Evolutionary conservation across 2,797 vertebrate genomes (phyloP).

Genomic region (Phalanger gymnotis): DNA sequence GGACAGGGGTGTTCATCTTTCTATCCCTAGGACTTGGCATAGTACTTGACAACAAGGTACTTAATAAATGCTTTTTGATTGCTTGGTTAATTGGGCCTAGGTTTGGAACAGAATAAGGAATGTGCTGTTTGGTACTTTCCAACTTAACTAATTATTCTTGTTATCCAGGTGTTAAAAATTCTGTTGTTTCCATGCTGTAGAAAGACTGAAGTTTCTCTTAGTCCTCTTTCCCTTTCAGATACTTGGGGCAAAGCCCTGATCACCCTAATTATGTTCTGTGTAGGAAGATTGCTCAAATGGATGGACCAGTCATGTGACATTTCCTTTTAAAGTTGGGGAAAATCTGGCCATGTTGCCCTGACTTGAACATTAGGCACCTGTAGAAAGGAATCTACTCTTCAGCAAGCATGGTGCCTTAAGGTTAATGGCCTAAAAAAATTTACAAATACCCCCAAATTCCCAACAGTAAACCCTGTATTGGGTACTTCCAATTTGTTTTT

Average conservation of each 20-base stretch:
- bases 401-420: not conserved
- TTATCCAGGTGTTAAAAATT: not conserved
- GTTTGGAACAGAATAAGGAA: not conserved
- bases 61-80: not conserved
- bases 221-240: not conserved
- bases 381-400: not conserved
- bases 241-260: not conserved
- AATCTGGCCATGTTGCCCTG: not conserved
- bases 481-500: not conserved
- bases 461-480: not conserved
- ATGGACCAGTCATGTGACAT: not conserved
- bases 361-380: not conserved
- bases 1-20: not conserved
- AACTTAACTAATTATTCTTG: not conserved
- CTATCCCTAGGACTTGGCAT: not conserved
- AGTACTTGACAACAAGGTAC: not conserved
- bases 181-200: not conserved
- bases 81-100: not conserved
- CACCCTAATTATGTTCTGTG: too few relatives aligned
- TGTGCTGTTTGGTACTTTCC: not conserved
- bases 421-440: not conserved
- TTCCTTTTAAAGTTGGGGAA: not conserved
- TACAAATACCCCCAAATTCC: not conserved
- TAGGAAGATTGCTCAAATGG: not conserved
- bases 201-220: not conserved